Evolutionary conservation across 2,113 vertebrate species (phyloP).

Genomic region (Grallaria varia): DNA sequence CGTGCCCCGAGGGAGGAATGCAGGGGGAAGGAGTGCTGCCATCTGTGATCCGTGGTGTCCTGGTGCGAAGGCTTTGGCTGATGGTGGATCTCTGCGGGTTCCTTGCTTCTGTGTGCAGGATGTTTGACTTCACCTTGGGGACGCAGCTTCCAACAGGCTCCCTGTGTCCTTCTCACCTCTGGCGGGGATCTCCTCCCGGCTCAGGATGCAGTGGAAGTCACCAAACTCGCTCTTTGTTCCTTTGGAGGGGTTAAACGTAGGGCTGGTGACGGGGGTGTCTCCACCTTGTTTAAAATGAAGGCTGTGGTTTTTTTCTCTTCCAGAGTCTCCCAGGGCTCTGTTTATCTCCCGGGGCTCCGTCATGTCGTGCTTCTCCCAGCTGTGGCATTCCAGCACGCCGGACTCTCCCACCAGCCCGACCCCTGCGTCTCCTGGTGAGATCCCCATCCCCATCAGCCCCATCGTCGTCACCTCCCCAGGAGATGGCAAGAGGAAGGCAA

Average conservation of each 20-base stretch:
- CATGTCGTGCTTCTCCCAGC: slow-evolving; percentile 63
- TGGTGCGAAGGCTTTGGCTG: slow-evolving; percentile 12
- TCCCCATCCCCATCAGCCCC: slow-evolving; percentile 55
- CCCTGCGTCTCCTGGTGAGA: background rate
- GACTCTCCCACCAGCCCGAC: slow-evolving; percentile 29
- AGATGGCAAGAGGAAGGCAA: background rate
- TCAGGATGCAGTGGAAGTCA: background rate
- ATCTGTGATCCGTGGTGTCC: background rate
- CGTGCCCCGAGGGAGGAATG: background rate
- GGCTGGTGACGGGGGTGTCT: background rate
- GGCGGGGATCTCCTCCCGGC: background rate
- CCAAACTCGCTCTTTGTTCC: background rate
- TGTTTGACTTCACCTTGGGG: background rate
- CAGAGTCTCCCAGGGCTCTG: background rate
- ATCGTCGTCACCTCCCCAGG: background rate
- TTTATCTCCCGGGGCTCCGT: background rate
- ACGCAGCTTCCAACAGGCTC: background rate
- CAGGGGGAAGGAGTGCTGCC: background rate
- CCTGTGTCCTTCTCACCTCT: background rate
- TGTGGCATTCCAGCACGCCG: slow-evolving; percentile 44
- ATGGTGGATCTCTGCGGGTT: background rate
- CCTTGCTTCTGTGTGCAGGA: background rate
- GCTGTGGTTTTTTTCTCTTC: background rate
- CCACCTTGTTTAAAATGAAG: background rate
- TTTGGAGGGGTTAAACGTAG: background rate